Conservation (phyloP, 2,888 invertebrate species). For the Drosophila algonquin region DNA sequence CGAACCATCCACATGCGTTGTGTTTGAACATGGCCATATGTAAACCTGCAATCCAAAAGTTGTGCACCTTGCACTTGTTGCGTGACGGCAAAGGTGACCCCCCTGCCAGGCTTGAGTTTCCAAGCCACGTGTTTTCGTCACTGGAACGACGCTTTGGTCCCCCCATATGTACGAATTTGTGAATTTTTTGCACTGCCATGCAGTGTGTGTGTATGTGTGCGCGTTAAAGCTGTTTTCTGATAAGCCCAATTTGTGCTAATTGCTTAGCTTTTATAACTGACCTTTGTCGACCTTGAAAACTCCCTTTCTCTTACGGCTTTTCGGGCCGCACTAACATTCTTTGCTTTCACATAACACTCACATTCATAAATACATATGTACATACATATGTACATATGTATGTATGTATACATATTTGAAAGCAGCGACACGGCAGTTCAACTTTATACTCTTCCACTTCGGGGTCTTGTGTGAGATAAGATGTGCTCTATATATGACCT, state of each 20-base stretch:
- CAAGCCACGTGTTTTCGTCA: slow-evolving; percentile 63
- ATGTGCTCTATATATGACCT: slow-evolving; percentile 47
- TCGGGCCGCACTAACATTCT: slow-evolving; percentile 14
- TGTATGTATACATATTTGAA: background rate
- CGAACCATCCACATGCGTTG: slow-evolving; percentile 2
- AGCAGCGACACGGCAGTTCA: background rate
- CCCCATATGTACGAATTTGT: slow-evolving; percentile 12
- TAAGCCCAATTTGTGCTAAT: slow-evolving; percentile 39
- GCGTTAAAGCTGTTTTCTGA: slow-evolving; percentile 31
- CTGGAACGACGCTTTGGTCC: slow-evolving; percentile 46
- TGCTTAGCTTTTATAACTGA: slow-evolving; percentile 35
- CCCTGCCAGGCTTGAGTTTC: slow-evolving; percentile 24
- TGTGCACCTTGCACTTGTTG: slow-evolving; percentile 76
- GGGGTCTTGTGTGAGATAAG: slow-evolving; percentile 24
- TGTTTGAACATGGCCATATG: slow-evolving; percentile 10
- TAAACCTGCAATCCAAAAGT: slow-evolving; percentile 49
- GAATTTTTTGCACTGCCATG: slow-evolving; percentile 12
- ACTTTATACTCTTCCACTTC: slow-evolving; percentile 14
- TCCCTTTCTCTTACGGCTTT: slow-evolving; percentile 13
- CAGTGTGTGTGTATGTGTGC: slow-evolving; percentile 1
- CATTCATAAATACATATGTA: background rate
- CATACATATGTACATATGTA: no score
- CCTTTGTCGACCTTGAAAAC: slow-evolving; percentile 64
- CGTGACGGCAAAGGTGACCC: slow-evolving; percentile 69
- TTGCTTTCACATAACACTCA: background rate